Evolutionary conservation across 2,113 vertebrate species (phyloP).

Genomic region (Chaenogobius annularis): DNA sequence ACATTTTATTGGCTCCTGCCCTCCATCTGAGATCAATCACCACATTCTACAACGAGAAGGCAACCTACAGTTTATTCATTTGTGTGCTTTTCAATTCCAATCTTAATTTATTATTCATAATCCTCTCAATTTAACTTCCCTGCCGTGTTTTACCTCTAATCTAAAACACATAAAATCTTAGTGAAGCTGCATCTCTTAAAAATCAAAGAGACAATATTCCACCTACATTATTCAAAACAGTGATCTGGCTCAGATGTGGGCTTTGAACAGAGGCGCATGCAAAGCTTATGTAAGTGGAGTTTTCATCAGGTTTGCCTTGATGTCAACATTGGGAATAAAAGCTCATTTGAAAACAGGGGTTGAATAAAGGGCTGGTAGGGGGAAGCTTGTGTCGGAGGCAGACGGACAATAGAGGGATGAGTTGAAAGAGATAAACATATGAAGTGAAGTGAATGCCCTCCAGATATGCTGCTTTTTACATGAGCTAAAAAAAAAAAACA

Average conservation of each 20-base stretch:
- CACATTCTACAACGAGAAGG: neutral
- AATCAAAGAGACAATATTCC: conserved; percentile 38
- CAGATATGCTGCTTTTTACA: neutral
- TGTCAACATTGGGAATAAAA: conserved; percentile 12
- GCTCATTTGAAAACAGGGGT: neutral
- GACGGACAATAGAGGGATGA: conserved; percentile 4
- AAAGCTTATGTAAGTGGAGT: conserved; percentile 57
- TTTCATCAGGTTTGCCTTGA: conserved; percentile 31
- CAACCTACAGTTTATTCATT: neutral
- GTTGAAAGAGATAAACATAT: neutral
- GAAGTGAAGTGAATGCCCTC: neutral
- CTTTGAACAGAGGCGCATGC: conserved; percentile 42
- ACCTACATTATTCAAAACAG: conserved; percentile 63
- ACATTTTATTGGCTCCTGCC: neutral
- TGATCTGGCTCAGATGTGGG: conserved; percentile 43
- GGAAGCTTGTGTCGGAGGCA: conserved; percentile 8
- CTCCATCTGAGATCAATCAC: neutral
- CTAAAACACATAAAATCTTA: conserved; percentile 3
- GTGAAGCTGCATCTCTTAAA: conserved; percentile 35
- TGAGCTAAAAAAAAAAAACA: neutral
- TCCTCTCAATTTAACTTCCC: no score
- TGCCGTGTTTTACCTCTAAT: neutral
- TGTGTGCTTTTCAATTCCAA: neutral
- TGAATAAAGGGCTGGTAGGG: neutral
- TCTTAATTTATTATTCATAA: neutral